Conservation (phyloP, 1,140 invertebrate genomes). For the Ptiloglossa arizonensis region DNA sequence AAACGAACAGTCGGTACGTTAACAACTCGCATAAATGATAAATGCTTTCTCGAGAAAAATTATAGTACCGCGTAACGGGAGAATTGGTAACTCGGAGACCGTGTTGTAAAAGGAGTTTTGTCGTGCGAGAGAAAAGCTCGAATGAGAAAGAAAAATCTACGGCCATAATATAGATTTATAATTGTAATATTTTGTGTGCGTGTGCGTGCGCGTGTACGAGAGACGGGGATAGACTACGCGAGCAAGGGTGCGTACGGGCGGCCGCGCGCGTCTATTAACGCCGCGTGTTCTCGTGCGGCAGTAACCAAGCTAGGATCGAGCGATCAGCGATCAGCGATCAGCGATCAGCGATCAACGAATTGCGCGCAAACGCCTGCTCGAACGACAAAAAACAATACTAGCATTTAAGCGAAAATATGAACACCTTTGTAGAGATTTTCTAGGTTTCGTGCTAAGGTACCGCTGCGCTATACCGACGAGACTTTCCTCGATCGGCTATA, state of each 20-base stretch:
- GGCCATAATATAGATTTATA: slow-evolving; percentile 72
- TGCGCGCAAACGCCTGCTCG: slow-evolving; percentile 5
- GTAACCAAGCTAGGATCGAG: no score
- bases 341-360: not conserved
- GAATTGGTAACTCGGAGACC: not conserved
- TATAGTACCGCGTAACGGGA: not conserved
- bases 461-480: slow-evolving; percentile 47
- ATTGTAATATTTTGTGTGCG: slow-evolving; percentile 42
- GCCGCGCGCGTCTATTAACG: not conserved
- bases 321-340: no score
- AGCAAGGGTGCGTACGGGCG: not conserved
- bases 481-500: not conserved
- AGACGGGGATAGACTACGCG: no score
- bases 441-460: slow-evolving; percentile 49
- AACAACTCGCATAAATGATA: not conserved
- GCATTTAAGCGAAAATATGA: slow-evolving; percentile 61
- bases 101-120: slow-evolving; percentile 3
- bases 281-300: no score
- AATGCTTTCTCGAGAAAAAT: not conserved
- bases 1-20: not conserved
- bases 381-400: slow-evolving; percentile 66
- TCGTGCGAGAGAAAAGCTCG: slow-evolving; percentile 1
- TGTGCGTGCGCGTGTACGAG: slow-evolving; percentile 15
- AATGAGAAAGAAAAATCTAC: slow-evolving; percentile 31
- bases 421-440: slow-evolving; percentile 59